phyloP scores from a whole-genome alignment of 2,888 invertebrate species.

The Molanna angustata region DNA sequence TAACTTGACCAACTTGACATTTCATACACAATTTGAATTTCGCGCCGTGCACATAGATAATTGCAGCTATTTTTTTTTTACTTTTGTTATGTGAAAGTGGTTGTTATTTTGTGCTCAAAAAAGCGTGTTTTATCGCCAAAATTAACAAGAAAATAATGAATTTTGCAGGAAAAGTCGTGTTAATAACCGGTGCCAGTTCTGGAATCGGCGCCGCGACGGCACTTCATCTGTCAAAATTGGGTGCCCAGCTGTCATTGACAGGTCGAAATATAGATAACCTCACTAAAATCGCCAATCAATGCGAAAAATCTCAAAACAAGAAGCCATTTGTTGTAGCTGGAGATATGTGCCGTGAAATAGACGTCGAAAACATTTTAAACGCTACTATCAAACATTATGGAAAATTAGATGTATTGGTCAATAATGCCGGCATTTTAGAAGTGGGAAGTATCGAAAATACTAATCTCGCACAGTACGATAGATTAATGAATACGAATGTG shows the following conservation, averaged over 20 bases:
- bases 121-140: too few relatives aligned
- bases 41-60: too few relatives aligned
- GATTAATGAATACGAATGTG: constrained; percentile 86
- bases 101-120: too few relatives aligned
- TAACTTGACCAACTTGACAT: too few relatives aligned
- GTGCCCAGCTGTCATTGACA: constrained; percentile 69
- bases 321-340: constrained; percentile 61
- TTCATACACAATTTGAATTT: too few relatives aligned
- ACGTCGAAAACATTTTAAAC: constrained; percentile 68
- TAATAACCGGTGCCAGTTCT: constrained; percentile 79
- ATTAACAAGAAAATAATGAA: constrained; percentile 47
- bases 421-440: constrained; percentile 87
- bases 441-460: constrained; percentile 83
- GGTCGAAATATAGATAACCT: constrained; percentile 68
- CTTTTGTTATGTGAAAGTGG: too few relatives aligned
- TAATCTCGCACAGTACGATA: constrained; percentile 82
- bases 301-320: constrained; percentile 41
- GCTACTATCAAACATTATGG: constrained; percentile 72
- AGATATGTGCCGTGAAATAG: constrained; percentile 71
- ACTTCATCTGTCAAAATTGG: constrained; percentile 69
- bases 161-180: constrained; percentile 70
- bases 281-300: constrained; percentile 38
- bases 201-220: constrained; percentile 85
- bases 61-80: too few relatives aligned
- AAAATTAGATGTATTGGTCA: constrained; percentile 78